Evolutionary conservation across 1,140 invertebrate species (phyloP), one percentile per base, ranked within the genome.

Genomic region (Teleopsis dalmanni): DNA sequence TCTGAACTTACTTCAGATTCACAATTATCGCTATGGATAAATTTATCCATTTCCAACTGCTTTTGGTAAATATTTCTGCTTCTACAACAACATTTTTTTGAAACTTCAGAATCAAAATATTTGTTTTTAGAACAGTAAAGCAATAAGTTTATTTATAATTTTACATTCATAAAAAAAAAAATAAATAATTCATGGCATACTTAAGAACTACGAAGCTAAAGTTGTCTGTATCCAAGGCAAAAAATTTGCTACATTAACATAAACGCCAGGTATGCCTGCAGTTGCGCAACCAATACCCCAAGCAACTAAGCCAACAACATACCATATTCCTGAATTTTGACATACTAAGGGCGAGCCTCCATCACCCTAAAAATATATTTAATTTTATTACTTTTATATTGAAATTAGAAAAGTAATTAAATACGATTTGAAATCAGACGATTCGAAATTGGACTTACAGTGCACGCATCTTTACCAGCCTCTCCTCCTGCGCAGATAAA

Each of bases 401-500:
- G 29, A n/a, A 31, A 31, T 9, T 31, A n/a, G n/a, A n/a, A 9
- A 9, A 38, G 36, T 38, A 38, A 38, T 11, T 11, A 9, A 38
- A 38, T 11, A 38, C 8, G 36, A 14, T 9, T 9, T 9, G n/a
- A 9, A 9, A 31, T n/a, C n/a, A 31, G 29, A 9, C 29, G 29
- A 31, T n/a, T 31, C 29, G n/a, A n/a, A n/a, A 8, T 29, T 31
- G 25, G 7, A 51, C 34, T 45, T 51, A 50, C 52, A 1, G 52
- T 83, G 72, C 86, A 89, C 9, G 85, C 78, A 68, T 89, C 86
- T 65, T 86, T 87, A 40, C 82, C 82, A 6, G 74, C 58, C 62
- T 87, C 84, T 2, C 85, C 85, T 18, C 86, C 86, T 34, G 85
- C 86, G 55, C 86, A 88, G 7, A 88, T 70, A 57, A 88, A 88